Evolutionary conservation across 2,113 vertebrate species (phyloP).

Genomic region (Pedionomus torquatus): DNA sequence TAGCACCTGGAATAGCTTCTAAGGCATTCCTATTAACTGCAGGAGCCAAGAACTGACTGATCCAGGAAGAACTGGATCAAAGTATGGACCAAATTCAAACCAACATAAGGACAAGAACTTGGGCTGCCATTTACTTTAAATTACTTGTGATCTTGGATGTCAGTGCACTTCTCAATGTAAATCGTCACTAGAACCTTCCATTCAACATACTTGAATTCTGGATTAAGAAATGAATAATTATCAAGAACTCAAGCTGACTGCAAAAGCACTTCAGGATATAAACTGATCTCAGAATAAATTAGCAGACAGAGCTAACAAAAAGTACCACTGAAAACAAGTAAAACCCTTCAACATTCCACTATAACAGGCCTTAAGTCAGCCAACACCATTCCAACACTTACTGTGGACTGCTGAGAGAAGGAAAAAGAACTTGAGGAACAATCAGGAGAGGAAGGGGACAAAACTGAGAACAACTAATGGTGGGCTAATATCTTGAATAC

Average conservation of each 20-base stretch:
- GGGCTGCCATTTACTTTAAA: not conserved
- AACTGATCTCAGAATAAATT: not conserved
- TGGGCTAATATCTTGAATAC: conserved; percentile 37
- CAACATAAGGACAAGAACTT: not conserved
- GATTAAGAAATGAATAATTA: not conserved
- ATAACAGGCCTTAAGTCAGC: not conserved
- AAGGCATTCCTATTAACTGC: not conserved
- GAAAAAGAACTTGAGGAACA: conserved; percentile 48
- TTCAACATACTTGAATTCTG: not conserved
- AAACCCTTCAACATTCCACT: conserved; percentile 12
- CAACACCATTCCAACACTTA: conserved; percentile 40
- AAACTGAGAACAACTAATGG: conserved; percentile 31
- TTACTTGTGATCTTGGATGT: not conserved
- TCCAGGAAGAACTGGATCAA: not conserved
- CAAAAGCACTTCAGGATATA: not conserved
- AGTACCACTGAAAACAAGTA: not conserved
- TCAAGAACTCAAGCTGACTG: not conserved
- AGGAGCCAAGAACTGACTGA: not conserved
- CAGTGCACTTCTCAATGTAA: not conserved
- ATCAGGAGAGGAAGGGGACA: conserved; percentile 38
- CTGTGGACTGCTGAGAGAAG: conserved; percentile 40
- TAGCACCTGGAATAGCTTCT: not conserved
- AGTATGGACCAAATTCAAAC: not conserved
- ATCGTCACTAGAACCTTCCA: not conserved
- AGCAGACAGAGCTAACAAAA: not conserved